phyloP scores from a whole-genome alignment of 2,888 invertebrate genomes.

The Drosophila pegasa region DNA sequence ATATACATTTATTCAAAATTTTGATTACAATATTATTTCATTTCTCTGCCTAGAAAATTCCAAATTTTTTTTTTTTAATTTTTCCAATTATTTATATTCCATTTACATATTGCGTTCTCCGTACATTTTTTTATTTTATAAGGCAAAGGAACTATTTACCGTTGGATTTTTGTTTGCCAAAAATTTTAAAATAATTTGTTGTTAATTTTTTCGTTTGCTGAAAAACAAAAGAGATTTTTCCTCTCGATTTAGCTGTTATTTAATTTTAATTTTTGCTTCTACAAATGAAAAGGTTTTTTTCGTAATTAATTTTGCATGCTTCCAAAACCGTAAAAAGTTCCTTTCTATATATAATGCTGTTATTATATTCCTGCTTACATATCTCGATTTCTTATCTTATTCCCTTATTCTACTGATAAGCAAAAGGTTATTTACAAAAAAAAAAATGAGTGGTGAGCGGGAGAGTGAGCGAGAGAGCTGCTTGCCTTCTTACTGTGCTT shows the following conservation, averaged over 20 bases:
- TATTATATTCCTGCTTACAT: constrained; percentile 31
- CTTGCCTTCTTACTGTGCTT: constrained; percentile 2
- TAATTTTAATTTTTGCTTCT: constrained; percentile 37
- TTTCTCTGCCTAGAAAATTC: background rate
- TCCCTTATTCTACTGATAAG: constrained; percentile 9
- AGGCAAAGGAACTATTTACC: constrained; percentile 84
- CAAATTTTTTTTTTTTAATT: background rate
- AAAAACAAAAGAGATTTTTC: constrained; percentile 43
- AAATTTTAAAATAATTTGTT: constrained; percentile 68
- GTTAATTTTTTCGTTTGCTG: constrained; percentile 26
- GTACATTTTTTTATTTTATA: constrained; percentile 56
- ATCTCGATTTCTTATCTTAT: background rate
- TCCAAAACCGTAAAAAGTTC: constrained; percentile 80
- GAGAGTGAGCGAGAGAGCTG: background rate
- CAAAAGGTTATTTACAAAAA: constrained; percentile 46
- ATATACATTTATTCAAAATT: constrained; percentile 45
- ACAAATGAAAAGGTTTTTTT: constrained; percentile 53
- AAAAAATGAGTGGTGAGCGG: constrained; percentile 12
- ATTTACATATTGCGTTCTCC: constrained; percentile 50
- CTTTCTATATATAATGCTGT: constrained; percentile 58
- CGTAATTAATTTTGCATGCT: constrained; percentile 66
- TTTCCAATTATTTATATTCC: constrained; percentile 4
- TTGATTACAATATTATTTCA: constrained; percentile 27
- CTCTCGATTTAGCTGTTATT: constrained; percentile 21
- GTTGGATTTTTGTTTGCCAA: constrained; percentile 82